These are phyloP conservation scores for Hydrozoanthus tunicans DNA, from an alignment of 64 coral and sea anemone genomes.

Conservation along the genomic window DNA sequence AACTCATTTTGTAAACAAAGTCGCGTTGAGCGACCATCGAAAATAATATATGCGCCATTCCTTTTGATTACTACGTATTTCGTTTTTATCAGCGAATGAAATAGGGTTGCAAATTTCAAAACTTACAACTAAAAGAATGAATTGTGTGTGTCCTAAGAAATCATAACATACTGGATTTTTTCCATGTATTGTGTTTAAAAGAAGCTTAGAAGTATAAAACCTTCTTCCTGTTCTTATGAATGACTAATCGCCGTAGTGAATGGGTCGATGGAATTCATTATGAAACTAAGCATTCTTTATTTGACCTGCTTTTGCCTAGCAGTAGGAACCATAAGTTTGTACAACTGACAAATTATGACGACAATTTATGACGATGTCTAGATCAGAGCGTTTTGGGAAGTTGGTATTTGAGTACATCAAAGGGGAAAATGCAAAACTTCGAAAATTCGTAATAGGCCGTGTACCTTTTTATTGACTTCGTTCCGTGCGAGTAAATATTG, in stretches of 20 bases:
- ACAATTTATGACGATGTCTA: neutral
- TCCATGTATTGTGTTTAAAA: slow-evolving; percentile 26
- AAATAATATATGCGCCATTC: slow-evolving; percentile 11
- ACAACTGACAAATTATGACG: neutral
- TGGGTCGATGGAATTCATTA: slow-evolving; percentile 11
- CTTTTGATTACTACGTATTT: neutral
- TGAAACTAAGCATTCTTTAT: slow-evolving; percentile 28
- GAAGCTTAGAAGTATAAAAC: neutral
- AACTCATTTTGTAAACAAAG: neutral
- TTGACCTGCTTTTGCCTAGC: slow-evolving; percentile 22
- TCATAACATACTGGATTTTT: slow-evolving; percentile 28
- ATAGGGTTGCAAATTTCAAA: neutral
- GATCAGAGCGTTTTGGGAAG: neutral
- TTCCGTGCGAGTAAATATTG: too few species aligned
- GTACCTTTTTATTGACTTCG: neutral
- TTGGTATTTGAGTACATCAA: neutral
- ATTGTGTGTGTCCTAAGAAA: slow-evolving; percentile 1
- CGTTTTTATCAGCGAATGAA: neutral
- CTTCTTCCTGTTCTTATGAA: neutral
- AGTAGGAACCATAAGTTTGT: slow-evolving; percentile 11
- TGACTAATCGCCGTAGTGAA: slow-evolving; percentile 6
- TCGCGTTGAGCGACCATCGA: neutral
- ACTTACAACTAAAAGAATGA: neutral
- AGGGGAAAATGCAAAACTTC: neutral
- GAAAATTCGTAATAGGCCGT: neutral